Base-by-base conservation (phyloP, 2,113 vertebrate species). In the Oncorhynchus keta region DNA sequence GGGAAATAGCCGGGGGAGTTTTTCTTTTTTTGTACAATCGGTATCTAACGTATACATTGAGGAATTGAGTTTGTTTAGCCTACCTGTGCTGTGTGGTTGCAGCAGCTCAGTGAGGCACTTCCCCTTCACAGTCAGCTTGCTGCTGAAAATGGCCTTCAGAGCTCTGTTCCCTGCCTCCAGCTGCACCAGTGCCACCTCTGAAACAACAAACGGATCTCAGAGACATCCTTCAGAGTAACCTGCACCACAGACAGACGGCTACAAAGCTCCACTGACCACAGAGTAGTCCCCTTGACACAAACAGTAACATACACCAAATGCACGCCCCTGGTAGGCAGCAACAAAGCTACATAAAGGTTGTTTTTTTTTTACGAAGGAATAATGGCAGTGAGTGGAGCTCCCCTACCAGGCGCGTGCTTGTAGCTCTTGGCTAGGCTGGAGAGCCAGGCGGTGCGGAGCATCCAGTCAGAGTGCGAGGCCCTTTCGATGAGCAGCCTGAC, bases 401-500 rank as follows among this genome's bases (percentile, higher is more conserved):
- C 1, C 62, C 24, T 14, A 92, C 95, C 87, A 86, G 94, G 79
- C 82, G 90, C 81, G 81, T 89, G 79, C 90, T 95, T 92, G 88
- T 90, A 90, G 77, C 82, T 89, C 90, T 94, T 97, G 45, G 93
- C 90, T 75, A 97, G 89, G 79, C 95, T 94, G n/a, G 93, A 93
- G 51, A 99, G 95, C 97, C 97, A 99, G 85, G 93, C 94, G 84
- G 94, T 95, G 84, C 97, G 95, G 45, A 99, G 87, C 76, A 94
- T 86, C 97, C 97, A 99, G 74, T 99, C 98, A 13, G 95, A 95
- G 71, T 96, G 96, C 18, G 94, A 96, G 5, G 97, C 94, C 80
- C 94, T 94, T 89, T 96, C 96, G 35, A 92, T 93, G 76, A 99
- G 91, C 69, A 96, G 87, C 61, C 94, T 93, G 70, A 97, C 95